Base-by-base conservation (phyloP, 2,888 invertebrate species). In the Sarcophaga carnaria region DNA sequence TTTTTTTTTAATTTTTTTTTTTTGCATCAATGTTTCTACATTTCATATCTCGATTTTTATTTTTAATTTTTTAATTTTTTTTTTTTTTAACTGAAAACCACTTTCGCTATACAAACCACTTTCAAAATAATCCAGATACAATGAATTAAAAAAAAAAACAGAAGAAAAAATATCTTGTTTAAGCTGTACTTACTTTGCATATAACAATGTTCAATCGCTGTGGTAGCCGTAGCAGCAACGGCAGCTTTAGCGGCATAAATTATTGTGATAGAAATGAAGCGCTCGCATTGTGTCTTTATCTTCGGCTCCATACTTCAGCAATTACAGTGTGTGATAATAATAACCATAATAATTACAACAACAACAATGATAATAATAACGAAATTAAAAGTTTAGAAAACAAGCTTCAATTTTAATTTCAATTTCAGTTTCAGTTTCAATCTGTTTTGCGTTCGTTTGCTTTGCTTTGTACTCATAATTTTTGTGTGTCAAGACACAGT, bases 51-150 rank as follows among this genome's bases (percentile, higher is more conserved):
- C 37, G 5, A 37, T 37, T 67, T 80, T 85, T 79, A 81, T 85
- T 74, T 72, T 80, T 60, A 22, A 83, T 80, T 69, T 75, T 25
- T 54, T 45, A 45, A 14, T 25, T 71, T 76, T 80, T 66, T 80
- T 80, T 81, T 80, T 80, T 82, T 70, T 80, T 10, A 85, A 85
- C 80, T 72, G 72, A 62, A 83, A 86, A 86, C 86, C 83, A 86
- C 86, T 86, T 86, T 86, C 86, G 80, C 86, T 78, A 22, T 80
- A 78, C 54, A 67, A 80, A 86, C 86, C 83, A 86, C 86, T 86
- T 86, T 86, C 86, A 75, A 86, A 86, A 83, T 76, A 82, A 87
- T 84, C 84, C 77, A 85, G 87, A 84, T 86, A 69, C 67, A 74
- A 27, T 4, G 37, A 74, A 72, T 59, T 11, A 66, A 77, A 49